Evolutionary conservation across 2,797 vertebrate genomes (phyloP).

Genomic region (Chelon labrosus): DNA sequence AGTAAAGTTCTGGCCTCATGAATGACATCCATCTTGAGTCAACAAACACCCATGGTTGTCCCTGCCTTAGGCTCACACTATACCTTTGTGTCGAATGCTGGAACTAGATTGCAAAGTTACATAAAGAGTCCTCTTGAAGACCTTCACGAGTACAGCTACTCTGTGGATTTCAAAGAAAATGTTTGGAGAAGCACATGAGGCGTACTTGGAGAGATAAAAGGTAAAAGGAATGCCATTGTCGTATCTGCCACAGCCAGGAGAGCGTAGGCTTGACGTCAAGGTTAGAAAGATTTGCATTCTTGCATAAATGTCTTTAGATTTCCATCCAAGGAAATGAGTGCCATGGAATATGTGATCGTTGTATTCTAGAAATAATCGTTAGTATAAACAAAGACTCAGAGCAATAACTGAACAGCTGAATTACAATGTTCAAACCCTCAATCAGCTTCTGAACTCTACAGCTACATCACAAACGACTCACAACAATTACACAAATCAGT

Average conservation of each 20-base stretch:
- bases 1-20: not conserved
- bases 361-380: not conserved
- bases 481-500: not conserved
- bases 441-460: not conserved
- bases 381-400: not conserved
- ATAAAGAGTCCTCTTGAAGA: not conserved
- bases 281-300: not conserved
- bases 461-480: not conserved
- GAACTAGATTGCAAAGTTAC: not conserved
- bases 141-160: no score
- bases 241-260: not conserved
- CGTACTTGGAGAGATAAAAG: no score
- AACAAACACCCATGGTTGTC: slow-evolving; percentile 5
- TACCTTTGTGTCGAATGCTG: slow-evolving; percentile 10
- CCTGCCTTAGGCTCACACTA: not conserved
- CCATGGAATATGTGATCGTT: not conserved
- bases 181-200: not conserved
- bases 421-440: not conserved
- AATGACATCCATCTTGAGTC: not conserved
- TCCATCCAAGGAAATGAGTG: not conserved
- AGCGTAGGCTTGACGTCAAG: not conserved
- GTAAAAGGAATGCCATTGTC: not conserved
- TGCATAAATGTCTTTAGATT: not conserved
- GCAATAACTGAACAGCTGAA: not conserved
- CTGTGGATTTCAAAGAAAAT: not conserved